Evolutionary conservation across 2,888 invertebrate species (phyloP).

Genomic region (Phorcus lineatus): DNA sequence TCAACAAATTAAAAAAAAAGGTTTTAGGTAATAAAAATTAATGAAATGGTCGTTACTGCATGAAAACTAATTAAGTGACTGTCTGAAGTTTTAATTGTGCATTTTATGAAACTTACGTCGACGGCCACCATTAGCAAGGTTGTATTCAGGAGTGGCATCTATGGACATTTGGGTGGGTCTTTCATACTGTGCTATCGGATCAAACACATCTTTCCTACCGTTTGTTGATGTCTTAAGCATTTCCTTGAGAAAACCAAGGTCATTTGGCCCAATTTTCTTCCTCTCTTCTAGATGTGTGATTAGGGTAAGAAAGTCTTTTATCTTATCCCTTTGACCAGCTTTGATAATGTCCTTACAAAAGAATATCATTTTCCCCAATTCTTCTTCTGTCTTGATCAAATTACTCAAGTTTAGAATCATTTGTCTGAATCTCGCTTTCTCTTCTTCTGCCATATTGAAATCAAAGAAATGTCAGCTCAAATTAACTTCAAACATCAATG

Average conservation of each 20-base stretch:
- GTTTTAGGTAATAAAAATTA: too few species aligned
- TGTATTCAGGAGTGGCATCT: background rate
- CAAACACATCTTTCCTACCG: background rate
- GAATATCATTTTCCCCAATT: constrained; percentile 49
- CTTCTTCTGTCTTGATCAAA: constrained; percentile 44
- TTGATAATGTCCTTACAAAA: constrained; percentile 46
- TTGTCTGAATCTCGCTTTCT: constrained; percentile 36
- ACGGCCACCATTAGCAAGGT: background rate
- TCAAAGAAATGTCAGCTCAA: too few species aligned
- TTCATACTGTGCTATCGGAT: background rate
- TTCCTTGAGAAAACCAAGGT: background rate
- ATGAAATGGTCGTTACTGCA: too few species aligned
- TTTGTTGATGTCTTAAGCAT: background rate
- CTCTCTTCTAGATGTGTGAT: background rate
- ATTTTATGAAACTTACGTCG: too few species aligned
- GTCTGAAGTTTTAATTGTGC: too few species aligned
- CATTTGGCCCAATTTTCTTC: background rate
- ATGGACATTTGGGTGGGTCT: background rate
- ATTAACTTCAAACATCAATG: too few species aligned
- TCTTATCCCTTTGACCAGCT: constrained; percentile 46
- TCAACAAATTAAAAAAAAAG: too few species aligned
- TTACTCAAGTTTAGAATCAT: constrained; percentile 49
- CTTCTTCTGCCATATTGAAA: background rate
- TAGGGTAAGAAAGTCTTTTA: background rate
- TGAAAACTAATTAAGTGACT: too few species aligned